phyloP scores from a whole-genome alignment of 2,888 invertebrate species.

The Pristionchus maxplancki region DNA sequence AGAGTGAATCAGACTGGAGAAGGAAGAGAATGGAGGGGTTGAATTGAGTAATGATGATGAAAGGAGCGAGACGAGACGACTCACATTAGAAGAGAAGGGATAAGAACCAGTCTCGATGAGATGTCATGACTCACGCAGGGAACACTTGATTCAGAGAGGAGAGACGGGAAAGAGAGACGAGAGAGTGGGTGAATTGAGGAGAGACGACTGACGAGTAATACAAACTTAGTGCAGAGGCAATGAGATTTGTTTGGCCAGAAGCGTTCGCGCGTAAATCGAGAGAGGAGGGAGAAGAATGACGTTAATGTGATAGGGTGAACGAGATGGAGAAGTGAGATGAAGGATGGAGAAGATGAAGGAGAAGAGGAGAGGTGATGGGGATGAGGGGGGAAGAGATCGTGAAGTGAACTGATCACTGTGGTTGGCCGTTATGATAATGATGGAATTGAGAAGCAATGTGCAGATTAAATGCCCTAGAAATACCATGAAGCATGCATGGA shows the following conservation, averaged over 20 bases:
- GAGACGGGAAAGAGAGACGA: neutral
- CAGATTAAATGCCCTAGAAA: no score
- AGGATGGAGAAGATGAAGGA: neutral
- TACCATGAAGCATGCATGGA: no score
- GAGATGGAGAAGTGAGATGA: no score
- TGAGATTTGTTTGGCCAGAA: constrained; percentile 23
- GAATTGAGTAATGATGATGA: neutral
- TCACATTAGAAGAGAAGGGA: neutral
- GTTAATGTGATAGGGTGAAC: constrained; percentile 31
- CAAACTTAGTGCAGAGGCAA: neutral
- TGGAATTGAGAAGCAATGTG: no score
- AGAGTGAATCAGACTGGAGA: constrained; percentile 26
- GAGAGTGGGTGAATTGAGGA: constrained; percentile 16
- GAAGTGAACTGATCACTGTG: neutral
- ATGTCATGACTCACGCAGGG: neutral
- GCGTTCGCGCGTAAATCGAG: constrained; percentile 33
- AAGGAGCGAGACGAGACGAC: neutral
- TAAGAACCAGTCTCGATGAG: constrained; percentile 22
- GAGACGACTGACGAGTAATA: neutral
- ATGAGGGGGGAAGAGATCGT: neutral
- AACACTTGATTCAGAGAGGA: neutral
- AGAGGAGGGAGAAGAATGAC: neutral
- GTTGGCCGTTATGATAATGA: no score
- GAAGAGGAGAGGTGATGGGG: neutral
- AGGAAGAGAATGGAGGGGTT: neutral